A percentile compares a stretch with the other conserved stretches of the same genome.
Conservation (phyloP, 2,797 vertebrate genomes). For the Mormyrus proboscirostris region DNA sequence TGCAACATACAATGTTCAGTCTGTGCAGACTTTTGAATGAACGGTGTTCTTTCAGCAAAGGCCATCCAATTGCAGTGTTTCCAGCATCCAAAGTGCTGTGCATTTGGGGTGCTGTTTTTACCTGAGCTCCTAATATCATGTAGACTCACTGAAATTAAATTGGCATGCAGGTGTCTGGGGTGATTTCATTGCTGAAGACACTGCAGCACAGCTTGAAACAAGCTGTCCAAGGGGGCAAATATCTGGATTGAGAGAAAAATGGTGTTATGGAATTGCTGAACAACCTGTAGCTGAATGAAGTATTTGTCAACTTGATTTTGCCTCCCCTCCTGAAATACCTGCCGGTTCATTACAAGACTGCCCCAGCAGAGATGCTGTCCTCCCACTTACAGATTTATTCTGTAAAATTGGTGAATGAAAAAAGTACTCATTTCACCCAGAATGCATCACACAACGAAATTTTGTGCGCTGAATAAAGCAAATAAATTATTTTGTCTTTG, state of each 20-base stretch:
- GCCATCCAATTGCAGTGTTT: not conserved
- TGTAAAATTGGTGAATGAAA: not conserved
- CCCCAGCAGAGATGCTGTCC: not conserved
- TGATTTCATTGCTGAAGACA: not conserved
- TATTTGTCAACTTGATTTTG: not conserved
- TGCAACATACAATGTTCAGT: not conserved
- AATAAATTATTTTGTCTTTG: not conserved
- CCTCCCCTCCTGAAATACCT: not conserved
- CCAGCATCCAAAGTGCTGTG: not conserved
- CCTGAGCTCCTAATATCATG: not conserved
- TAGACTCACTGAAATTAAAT: not conserved
- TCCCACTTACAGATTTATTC: not conserved
- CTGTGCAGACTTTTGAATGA: not conserved
- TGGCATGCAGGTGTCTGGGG: not conserved
- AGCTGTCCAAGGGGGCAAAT: not conserved
- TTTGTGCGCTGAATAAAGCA: not conserved
- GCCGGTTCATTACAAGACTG: not conserved
- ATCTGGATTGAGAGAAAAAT: not conserved
- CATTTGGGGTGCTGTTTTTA: not conserved
- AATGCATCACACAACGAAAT: not conserved
- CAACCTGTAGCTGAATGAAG: not conserved
- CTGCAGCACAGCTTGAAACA: not conserved
- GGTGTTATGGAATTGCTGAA: not conserved
- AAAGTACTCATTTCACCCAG: not conserved
- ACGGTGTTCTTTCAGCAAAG: not conserved